Percentiles rank a stretch among this genome's conserved stretches.
phyloP scores from a whole-genome alignment of 2,888 invertebrate species.

The Sericinus montela region DNA sequence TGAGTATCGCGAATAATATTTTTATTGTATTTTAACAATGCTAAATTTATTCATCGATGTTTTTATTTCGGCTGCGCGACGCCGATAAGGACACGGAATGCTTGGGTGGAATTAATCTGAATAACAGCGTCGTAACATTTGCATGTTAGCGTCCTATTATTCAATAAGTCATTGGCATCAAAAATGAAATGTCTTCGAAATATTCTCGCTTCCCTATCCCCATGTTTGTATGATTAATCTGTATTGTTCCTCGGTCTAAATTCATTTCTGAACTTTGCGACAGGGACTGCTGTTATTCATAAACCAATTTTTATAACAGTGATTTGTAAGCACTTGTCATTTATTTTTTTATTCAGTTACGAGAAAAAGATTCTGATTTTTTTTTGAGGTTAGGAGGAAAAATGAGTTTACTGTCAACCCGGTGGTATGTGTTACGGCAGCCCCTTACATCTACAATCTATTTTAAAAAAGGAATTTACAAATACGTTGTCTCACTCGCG shows the following conservation, averaged over 20 bases:
- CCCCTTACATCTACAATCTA: too few relatives aligned
- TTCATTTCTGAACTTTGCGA: constrained; percentile 14
- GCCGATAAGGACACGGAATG: constrained; percentile 18
- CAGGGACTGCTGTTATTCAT: constrained; percentile 14
- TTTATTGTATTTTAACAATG: constrained; percentile 10
- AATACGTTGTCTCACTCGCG: too few relatives aligned
- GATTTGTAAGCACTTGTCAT: constrained; percentile 15
- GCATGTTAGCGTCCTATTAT: constrained; percentile 20
- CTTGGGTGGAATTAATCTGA: constrained; percentile 20
- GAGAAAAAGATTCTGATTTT: too few relatives aligned
- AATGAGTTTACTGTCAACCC: too few relatives aligned
- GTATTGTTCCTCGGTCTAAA: constrained; percentile 18
- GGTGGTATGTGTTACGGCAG: too few relatives aligned
- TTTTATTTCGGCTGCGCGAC: constrained; percentile 16
- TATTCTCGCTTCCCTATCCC: constrained; percentile 15
- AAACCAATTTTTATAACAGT: constrained; percentile 11
- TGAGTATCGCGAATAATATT: constrained; percentile 1
- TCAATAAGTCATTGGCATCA: constrained; percentile 21
- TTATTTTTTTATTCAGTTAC: neutral
- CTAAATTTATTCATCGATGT: constrained; percentile 19
- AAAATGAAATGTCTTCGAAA: constrained; percentile 20
- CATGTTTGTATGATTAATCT: constrained; percentile 18
- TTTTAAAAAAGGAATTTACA: too few relatives aligned
- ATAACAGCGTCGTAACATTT: constrained; percentile 21
- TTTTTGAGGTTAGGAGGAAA: too few relatives aligned